phyloP scores from a whole-genome alignment of 2,888 invertebrate species.

The Drepanosiphum platanoidis region DNA sequence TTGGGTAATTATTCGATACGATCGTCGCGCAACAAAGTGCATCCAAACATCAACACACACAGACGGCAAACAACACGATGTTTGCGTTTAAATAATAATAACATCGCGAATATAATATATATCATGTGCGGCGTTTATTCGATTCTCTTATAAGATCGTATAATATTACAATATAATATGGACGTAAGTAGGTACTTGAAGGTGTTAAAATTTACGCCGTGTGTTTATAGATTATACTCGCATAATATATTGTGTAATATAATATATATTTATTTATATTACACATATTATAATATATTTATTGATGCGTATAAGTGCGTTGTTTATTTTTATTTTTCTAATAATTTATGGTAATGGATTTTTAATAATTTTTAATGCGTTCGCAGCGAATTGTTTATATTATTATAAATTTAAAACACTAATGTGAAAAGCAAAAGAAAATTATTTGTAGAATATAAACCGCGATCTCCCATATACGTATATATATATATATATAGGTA shows the following conservation, averaged over 20 bases:
- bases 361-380: constrained; percentile 41
- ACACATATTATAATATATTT: background rate
- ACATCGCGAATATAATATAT: no score
- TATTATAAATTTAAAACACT: constrained; percentile 2
- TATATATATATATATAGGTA: no score
- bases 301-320: background rate
- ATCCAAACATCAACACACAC: no score
- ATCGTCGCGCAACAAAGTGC: no score
- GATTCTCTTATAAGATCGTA: no score
- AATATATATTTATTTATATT: background rate
- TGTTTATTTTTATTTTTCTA: constrained; percentile 19
- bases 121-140: no score
- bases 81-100: no score
- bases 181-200: no score
- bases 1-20: no score
- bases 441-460: constrained; percentile 1
- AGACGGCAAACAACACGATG: no score
- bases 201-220: constrained; percentile 15
- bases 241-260: background rate
- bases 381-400: background rate
- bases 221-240: background rate
- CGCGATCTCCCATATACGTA: background rate
- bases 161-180: no score
- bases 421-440: no score
- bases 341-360: constrained; percentile 52